phyloP scores from a whole-genome alignment of 2,797 vertebrate species.

The Pseudopleuronectes americanus region DNA sequence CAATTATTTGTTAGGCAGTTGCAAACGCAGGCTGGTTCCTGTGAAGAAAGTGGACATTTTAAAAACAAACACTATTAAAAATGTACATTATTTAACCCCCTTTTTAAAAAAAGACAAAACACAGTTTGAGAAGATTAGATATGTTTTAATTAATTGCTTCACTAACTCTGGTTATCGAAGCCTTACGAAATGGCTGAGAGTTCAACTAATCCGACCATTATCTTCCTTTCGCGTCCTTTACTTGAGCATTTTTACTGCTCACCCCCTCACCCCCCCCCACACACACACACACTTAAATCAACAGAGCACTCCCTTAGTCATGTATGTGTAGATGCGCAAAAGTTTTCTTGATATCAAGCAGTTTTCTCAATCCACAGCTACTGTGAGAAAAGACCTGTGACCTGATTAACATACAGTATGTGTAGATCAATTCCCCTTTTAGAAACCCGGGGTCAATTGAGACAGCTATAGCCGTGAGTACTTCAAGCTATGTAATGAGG shows the following conservation, averaged over 20 bases:
- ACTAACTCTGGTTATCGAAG: slow-evolving; percentile 85
- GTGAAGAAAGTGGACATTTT: slow-evolving; percentile 79
- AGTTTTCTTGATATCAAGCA: slow-evolving; percentile 73
- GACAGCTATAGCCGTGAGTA: slow-evolving; percentile 11
- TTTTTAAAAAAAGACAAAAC: slow-evolving; percentile 74
- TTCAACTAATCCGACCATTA: slow-evolving; percentile 77
- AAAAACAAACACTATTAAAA: slow-evolving; percentile 68
- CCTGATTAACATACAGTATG: slow-evolving; percentile 42
- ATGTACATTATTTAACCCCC: slow-evolving; percentile 51
- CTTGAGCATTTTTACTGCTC: slow-evolving; percentile 79
- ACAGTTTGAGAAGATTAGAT: slow-evolving; percentile 73
- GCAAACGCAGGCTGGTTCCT: slow-evolving; percentile 91
- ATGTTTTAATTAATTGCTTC: slow-evolving; percentile 79
- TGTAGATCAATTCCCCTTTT: slow-evolving; percentile 36
- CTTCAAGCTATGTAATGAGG: slow-evolving; percentile 16
- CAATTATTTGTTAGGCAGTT: slow-evolving; percentile 68
- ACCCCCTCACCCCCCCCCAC: slow-evolving; percentile 31
- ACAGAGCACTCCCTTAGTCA: slow-evolving; percentile 81
- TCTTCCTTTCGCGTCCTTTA: slow-evolving; percentile 78
- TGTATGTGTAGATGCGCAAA: slow-evolving; percentile 80
- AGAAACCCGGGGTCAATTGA: slow-evolving; percentile 18
- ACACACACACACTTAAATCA: slow-evolving; percentile 78
- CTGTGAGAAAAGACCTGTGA: slow-evolving; percentile 30
- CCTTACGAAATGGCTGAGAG: slow-evolving; percentile 80
- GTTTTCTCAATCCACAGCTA: slow-evolving; percentile 72